Conservation (phyloP, 2,888 invertebrate species). For the Sesamia inferens region DNA sequence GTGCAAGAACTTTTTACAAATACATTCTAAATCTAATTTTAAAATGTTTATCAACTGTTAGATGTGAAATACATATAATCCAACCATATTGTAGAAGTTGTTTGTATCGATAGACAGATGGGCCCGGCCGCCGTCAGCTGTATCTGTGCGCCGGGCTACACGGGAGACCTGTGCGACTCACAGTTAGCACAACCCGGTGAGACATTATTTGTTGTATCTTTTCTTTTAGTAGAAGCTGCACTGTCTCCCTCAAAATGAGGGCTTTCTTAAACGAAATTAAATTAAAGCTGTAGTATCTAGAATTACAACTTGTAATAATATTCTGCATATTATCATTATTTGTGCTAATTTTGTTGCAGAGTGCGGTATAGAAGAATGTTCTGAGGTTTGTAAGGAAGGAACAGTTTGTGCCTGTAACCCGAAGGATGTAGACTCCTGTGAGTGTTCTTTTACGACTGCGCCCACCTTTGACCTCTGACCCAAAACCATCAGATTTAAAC, state of each 20-base stretch:
- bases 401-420: slow-evolving; percentile 82
- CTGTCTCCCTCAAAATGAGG: neutral
- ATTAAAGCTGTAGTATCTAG: neutral
- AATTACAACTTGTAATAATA: neutral
- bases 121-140: slow-evolving; percentile 94
- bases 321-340: too few relatives aligned
- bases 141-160: slow-evolving; percentile 92
- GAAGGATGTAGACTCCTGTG: slow-evolving; percentile 80
- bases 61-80: too few relatives aligned
- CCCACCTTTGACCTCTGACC: too few relatives aligned
- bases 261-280: neutral
- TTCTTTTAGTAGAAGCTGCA: neutral
- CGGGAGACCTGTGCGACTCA: slow-evolving; percentile 93
- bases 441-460: too few relatives aligned
- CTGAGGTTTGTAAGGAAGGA: slow-evolving; percentile 62
- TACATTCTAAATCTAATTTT: too few relatives aligned
- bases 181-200: slow-evolving; percentile 87
- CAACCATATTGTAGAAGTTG: slow-evolving; percentile 3
- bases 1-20: too few relatives aligned
- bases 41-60: too few relatives aligned
- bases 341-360: too few relatives aligned
- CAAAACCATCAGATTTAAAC: too few relatives aligned
- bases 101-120: slow-evolving; percentile 90
- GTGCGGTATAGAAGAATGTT: too few relatives aligned
- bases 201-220: neutral